Evolutionary conservation across 2,113 vertebrate genomes (phyloP), one percentile per base, ranked within the genome.

Genomic region (Azemiops feae): DNA sequence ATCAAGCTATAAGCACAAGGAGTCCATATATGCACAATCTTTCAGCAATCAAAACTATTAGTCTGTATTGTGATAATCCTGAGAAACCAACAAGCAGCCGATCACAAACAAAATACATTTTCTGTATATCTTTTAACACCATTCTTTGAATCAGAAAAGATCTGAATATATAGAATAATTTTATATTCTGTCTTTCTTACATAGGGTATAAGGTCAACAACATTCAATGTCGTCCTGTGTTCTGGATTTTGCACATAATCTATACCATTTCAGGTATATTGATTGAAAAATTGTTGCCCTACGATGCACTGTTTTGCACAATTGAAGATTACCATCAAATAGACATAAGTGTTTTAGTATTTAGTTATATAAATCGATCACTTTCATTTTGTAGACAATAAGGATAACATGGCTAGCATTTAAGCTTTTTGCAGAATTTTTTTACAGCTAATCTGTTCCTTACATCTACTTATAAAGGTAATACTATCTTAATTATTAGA

Each of bases 101-200:
- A 95, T 93, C 25, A 69, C n/a, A 34, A 74, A 74, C 30, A 74
- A 34, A 74, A 74, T 34, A 34, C n/a, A 74, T 18, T 74, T 74
- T 34, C n/a, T 74, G 69, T 45, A 18, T 95, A 96, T 96, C 94
- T 94, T 90, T 95, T 89, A 86, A 96, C 96, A 96, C 96, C 96
- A 96, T 96, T 97, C 81, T 87, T 53, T 94, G 95, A 91, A 54
- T 91, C 50, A 95, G 96, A 97, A 97, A 95, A 34, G 4, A 34
- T 69, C 18, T 69, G 64, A 16, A 34, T 34, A 34, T 34, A 34
- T 16, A 74, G n/a, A 20, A 18, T 34, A 34, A 74, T 74, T 34
- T 47, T 58, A 55, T 45, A 14, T 22, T 16, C 16, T 43, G 45
- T 8, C 20, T 11, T 43, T 14, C 10, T 58, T 54, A 85, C 57